These are phyloP conservation scores for Enoplosus armatus DNA, from an alignment of 2,797 vertebrate genomes.

Conservation along the genomic window DNA sequence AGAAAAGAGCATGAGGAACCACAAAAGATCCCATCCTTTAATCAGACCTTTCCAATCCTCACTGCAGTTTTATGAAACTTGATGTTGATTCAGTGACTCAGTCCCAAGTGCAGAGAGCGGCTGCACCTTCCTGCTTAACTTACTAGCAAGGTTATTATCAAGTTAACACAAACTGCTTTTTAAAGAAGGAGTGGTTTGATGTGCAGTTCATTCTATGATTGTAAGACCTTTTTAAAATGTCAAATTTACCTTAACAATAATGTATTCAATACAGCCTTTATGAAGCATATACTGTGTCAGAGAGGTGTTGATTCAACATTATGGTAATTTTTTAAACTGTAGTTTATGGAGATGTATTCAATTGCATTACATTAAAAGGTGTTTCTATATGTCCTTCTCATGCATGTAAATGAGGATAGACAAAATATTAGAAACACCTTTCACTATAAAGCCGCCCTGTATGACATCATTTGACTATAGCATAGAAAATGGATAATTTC, in stretches of 20 bases:
- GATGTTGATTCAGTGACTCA: constrained; percentile 3
- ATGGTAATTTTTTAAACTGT: background rate
- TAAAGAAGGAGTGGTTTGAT: background rate
- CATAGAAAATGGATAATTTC: background rate
- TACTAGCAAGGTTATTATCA: constrained; percentile 51
- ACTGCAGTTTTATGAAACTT: background rate
- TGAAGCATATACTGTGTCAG: background rate
- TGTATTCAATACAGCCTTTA: background rate
- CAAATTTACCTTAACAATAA: constrained; percentile 7
- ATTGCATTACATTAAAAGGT: background rate
- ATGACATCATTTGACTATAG: background rate
- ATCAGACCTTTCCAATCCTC: background rate
- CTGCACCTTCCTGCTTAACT: constrained; percentile 26
- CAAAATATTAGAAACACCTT: background rate
- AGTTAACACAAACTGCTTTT: constrained; percentile 41
- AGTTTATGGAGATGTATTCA: background rate
- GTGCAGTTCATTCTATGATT: background rate
- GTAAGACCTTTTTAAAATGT: constrained; percentile 15
- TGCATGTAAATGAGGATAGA: background rate
- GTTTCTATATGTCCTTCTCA: background rate
- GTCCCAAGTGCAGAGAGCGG: constrained; percentile 9
- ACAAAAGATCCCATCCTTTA: background rate
- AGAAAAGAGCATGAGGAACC: background rate
- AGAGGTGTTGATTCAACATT: background rate
- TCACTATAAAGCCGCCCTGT: background rate